Percentiles rank a stretch among this genome's conserved stretches.
Conservation (phyloP, 2,888 invertebrate genomes). For the Lymantria monacha region DNA sequence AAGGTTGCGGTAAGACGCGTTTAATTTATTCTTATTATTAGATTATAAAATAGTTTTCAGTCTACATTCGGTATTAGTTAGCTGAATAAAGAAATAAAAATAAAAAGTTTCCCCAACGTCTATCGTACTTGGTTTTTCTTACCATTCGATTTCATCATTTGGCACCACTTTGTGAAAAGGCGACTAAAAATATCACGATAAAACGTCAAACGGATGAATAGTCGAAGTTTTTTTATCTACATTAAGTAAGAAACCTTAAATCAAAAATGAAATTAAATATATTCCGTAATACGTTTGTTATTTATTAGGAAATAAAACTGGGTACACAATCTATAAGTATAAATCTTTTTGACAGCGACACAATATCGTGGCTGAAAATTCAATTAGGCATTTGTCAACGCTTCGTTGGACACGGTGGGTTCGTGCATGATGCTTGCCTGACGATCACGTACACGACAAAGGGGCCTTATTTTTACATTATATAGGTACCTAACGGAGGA, state of each 20-base stretch:
- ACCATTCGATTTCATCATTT: too few species aligned
- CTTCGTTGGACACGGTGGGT: conserved; percentile 52
- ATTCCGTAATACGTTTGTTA: conserved; percentile 7
- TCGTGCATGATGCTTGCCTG: conserved; percentile 59
- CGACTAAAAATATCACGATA: not conserved
- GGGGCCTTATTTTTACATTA: conserved; percentile 55
- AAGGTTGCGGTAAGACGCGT: too few species aligned
- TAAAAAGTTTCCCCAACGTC: too few species aligned
- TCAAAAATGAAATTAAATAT: conserved; percentile 3
- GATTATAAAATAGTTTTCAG: too few species aligned
- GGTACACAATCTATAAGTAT: conserved; percentile 36
- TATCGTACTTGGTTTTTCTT: too few species aligned
- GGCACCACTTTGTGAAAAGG: not conserved
- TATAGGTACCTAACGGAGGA: conserved; percentile 28
- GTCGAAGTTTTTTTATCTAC: conserved; percentile 5
- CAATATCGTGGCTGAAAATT: conserved; percentile 65
- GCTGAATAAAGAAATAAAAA: too few species aligned
- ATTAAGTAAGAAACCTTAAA: conserved; percentile 12
- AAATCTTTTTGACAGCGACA: conserved; percentile 53
- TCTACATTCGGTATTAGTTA: too few species aligned
- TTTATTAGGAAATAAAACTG: conserved; percentile 13
- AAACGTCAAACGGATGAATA: not conserved
- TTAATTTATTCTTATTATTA: too few species aligned
- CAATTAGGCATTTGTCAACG: conserved; percentile 71
- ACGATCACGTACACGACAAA: conserved; percentile 48